Evolutionary conservation across 2,888 invertebrate genomes (phyloP).

Genomic region (Chirona hameri): DNA sequence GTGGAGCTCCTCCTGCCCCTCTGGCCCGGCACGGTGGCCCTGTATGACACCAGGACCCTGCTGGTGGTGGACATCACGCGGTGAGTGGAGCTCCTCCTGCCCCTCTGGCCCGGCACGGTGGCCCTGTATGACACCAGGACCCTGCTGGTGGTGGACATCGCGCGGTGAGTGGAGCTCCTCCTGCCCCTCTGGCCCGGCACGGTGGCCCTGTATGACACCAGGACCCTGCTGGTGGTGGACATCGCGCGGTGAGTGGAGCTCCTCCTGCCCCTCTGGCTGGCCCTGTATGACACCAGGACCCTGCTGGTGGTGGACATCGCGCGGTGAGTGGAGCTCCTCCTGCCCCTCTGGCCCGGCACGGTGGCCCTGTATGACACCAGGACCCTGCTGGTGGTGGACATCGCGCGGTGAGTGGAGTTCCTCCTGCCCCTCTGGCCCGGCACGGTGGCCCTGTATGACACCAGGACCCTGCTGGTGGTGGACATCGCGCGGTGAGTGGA

Average conservation of each 20-base stretch:
- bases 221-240: neutral
- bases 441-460: neutral
- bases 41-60: neutral
- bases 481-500: no score
- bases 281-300: neutral
- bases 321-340: no score
- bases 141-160: neutral
- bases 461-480: neutral
- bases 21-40: neutral
- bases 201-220: neutral
- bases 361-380: neutral
- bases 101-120: neutral
- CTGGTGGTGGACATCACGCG: constrained; percentile 1
- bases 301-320: constrained; percentile 4
- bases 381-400: neutral
- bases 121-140: neutral
- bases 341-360: neutral
- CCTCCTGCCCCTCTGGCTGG: neutral
- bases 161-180: no score
- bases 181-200: neutral
- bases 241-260: no score
- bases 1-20: neutral
- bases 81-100: no score
- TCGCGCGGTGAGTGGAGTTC: no score
- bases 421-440: neutral